phyloP scores from a whole-genome alignment of 2,888 invertebrate genomes.

The Erebia aethiops region DNA sequence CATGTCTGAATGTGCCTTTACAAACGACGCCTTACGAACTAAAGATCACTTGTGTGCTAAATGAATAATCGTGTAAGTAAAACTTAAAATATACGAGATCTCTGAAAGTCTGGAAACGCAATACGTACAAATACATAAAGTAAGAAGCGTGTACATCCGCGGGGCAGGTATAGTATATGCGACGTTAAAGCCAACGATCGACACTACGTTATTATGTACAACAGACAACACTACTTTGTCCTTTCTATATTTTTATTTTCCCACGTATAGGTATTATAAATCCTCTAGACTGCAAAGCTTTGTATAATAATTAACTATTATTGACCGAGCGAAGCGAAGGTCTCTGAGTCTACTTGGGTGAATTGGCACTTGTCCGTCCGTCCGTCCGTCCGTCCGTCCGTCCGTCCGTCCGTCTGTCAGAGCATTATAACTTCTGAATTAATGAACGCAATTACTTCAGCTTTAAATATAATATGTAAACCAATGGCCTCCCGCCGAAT shows the following conservation, averaged over 20 bases:
- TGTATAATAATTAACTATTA: constrained; percentile 5
- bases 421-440: too few species aligned
- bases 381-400: too few species aligned
- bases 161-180: constrained; percentile 19
- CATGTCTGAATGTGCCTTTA: background rate
- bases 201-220: constrained; percentile 29
- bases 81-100: constrained; percentile 81
- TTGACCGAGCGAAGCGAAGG: too few species aligned
- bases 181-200: constrained; percentile 19
- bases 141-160: constrained; percentile 56
- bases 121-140: constrained; percentile 73
- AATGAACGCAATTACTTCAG: too few species aligned
- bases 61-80: constrained; percentile 76
- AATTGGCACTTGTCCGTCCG: too few species aligned
- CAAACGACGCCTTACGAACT: constrained; percentile 40
- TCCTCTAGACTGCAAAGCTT: constrained; percentile 26
- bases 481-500: too few species aligned
- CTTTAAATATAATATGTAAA: too few species aligned
- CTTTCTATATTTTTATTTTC: constrained; percentile 16
- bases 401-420: too few species aligned
- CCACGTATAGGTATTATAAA: constrained; percentile 13
- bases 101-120: constrained; percentile 82
- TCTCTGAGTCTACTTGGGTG: too few species aligned
- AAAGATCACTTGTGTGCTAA: constrained; percentile 72
- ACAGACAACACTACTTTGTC: constrained; percentile 21